Conservation (phyloP, 2,888 invertebrate genomes). For the Ceriagrion tenellum region DNA sequence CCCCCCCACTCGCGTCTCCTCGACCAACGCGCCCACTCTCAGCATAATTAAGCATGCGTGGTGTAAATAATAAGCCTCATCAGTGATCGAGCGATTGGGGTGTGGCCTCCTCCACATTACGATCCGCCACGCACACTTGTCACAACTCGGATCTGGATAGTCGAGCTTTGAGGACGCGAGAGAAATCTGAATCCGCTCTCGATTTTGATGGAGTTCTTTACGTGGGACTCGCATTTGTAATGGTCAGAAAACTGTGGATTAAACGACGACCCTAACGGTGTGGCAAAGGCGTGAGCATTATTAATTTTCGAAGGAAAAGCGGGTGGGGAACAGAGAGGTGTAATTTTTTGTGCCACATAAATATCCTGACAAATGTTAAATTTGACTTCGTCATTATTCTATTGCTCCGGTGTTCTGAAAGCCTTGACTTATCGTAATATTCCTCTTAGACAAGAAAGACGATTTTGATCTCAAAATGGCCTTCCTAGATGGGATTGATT, state of each 20-base stretch:
- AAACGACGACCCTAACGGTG: neutral
- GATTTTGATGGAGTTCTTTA: conserved; percentile 6
- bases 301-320: neutral
- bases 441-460: too few species aligned
- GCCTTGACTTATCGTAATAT: too few species aligned
- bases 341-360: neutral
- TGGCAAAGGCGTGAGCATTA: neutral
- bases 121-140: neutral
- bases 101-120: neutral
- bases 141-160: neutral
- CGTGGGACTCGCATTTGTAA: conserved; percentile 18
- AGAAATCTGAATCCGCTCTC: neutral
- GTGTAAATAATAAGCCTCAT: conserved; percentile 8
- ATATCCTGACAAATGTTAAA: neutral
- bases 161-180: neutral
- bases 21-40: neutral
- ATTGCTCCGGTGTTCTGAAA: neutral
- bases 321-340: neutral
- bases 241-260: neutral
- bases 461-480: too few species aligned
- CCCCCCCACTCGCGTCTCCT: neutral
- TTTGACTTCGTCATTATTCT: neutral
- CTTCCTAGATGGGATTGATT: too few species aligned
- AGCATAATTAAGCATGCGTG: neutral
- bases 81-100: conserved; percentile 2